Evolutionary conservation across 2,113 vertebrate genomes (phyloP).

Genomic region (Amphilophus citrinellus): DNA sequence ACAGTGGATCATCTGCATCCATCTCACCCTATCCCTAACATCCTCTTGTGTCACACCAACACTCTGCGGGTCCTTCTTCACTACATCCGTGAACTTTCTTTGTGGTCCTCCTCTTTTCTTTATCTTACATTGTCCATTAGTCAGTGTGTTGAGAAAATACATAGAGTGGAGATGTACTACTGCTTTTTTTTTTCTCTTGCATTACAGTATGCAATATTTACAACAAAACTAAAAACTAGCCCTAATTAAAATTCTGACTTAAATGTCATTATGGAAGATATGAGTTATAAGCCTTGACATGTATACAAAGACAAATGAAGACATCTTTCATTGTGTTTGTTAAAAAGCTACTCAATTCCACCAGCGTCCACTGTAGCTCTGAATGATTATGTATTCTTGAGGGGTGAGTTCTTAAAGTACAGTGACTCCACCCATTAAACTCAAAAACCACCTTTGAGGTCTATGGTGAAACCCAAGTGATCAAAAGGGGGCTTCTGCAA

Average conservation of each 20-base stretch:
- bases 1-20: neutral
- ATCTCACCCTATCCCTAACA: neutral
- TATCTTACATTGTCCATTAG: neutral
- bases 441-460: neutral
- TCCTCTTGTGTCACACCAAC: neutral
- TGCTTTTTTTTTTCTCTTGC: too few species aligned
- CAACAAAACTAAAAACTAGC: neutral
- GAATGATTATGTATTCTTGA: neutral
- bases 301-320: neutral
- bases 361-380: too few species aligned
- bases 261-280: neutral
- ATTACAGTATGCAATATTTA: too few species aligned
- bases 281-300: neutral
- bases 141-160: neutral
- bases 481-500: neutral
- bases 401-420: neutral
- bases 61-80: neutral
- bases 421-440: neutral
- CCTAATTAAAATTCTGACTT: neutral
- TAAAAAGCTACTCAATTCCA: neutral
- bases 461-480: neutral
- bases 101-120: neutral
- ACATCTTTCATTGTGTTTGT: too few species aligned
- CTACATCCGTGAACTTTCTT: neutral
- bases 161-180: neutral